Evolutionary conservation across 2,888 invertebrate genomes (phyloP).

Genomic region (Eulithis prunata): DNA sequence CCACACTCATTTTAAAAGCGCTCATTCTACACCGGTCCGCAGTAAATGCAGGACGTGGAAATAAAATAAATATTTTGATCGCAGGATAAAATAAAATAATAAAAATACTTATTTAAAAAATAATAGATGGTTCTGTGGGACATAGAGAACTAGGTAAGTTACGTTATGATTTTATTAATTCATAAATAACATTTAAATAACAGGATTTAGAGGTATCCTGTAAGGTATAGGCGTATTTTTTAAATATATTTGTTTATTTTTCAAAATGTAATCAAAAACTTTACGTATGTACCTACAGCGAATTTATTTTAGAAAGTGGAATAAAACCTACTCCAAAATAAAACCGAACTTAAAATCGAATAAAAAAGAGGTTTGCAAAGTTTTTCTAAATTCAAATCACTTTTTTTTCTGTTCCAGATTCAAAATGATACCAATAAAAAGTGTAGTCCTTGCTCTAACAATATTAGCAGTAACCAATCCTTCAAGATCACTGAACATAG

Average conservation of each 20-base stretch:
- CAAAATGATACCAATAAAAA: conserved; percentile 55
- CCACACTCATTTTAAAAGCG: conserved; percentile 45
- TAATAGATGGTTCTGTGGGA: neutral
- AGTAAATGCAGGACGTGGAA: conserved; percentile 49
- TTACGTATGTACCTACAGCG: no score
- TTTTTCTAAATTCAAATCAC: neutral
- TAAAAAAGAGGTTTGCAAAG: neutral
- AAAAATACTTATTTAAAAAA: neutral
- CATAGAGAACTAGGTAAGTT: conserved; percentile 8
- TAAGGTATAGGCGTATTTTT: no score
- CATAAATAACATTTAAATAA: neutral
- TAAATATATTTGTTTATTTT: no score
- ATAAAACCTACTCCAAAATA: no score
- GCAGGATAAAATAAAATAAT: neutral
- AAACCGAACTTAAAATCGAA: no score
- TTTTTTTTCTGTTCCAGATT: conserved; percentile 42
- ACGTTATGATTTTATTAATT: neutral
- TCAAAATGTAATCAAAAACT: no score
- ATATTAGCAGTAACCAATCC: conserved; percentile 28
- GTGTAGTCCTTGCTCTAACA: conserved; percentile 30
- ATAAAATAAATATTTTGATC: conserved; percentile 1
- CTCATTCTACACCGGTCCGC: conserved; percentile 57
- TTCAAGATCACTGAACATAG: conserved; percentile 30
- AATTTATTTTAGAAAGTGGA: no score
- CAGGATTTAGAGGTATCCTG: no score